A percentile compares a stretch with the other conserved stretches of the same genome.
Evolutionary conservation across 2,113 vertebrate genomes (phyloP).

Genomic region (Nanger granti): DNA sequence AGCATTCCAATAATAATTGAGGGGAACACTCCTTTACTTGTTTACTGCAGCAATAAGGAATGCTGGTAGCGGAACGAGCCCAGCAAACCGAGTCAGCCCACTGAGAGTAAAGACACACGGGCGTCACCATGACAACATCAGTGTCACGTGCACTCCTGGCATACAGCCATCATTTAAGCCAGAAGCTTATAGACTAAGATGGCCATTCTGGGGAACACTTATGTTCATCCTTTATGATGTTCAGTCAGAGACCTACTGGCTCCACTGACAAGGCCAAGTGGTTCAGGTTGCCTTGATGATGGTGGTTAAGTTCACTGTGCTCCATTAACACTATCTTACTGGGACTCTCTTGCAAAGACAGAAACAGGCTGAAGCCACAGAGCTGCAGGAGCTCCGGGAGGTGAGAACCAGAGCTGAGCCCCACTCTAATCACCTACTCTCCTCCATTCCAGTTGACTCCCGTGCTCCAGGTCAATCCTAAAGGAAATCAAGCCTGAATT

Average conservation of each 20-base stretch:
- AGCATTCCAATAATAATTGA: constrained; percentile 21
- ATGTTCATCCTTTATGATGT: not conserved
- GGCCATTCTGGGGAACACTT: not conserved
- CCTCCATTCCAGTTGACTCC: not conserved
- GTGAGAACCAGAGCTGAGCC: not conserved
- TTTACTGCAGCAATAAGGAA: not conserved
- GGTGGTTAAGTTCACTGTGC: not conserved
- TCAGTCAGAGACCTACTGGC: not conserved
- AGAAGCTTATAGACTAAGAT: not conserved
- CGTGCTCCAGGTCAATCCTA: not conserved
- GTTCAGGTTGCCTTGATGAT: not conserved
- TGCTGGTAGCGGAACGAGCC: not conserved
- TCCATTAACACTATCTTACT: not conserved
- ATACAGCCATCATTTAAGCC: not conserved
- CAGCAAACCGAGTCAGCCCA: constrained; percentile 40
- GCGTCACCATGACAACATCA: not conserved
- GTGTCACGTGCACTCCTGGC: not conserved
- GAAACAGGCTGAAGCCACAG: not conserved
- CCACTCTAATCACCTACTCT: not conserved
- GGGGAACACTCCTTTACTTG: constrained; percentile 17
- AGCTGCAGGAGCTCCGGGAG: not conserved
- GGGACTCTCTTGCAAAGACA: not conserved
- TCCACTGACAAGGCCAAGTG: not conserved
- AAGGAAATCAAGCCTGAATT: not conserved
- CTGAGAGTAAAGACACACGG: constrained; percentile 46